phyloP scores from a whole-genome alignment of 2,797 vertebrate genomes.

The Coregonus ussuriensis region DNA sequence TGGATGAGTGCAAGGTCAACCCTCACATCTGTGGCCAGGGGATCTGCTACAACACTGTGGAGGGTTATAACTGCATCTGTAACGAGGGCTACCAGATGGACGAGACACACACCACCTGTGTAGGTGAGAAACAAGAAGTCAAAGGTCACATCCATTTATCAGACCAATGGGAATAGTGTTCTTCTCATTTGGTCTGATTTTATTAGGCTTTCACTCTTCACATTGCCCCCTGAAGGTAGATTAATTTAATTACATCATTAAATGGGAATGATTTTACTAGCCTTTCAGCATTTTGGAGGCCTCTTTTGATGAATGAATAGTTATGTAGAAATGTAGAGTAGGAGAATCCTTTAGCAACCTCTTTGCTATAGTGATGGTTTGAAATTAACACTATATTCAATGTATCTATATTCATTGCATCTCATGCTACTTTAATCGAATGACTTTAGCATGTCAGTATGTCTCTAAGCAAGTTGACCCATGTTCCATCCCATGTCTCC shows the following conservation, averaged over 20 bases:
- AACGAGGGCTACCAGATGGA: slow-evolving; percentile 82
- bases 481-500: neutral
- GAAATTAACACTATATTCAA: neutral
- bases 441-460: neutral
- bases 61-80: slow-evolving; percentile 91
- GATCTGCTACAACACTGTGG: slow-evolving; percentile 87
- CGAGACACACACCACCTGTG: slow-evolving; percentile 80
- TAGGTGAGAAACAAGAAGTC: slow-evolving; percentile 79
- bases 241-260: neutral
- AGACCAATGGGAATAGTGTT: neutral
- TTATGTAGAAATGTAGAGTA: neutral
- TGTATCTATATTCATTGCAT: neutral
- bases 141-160: neutral
- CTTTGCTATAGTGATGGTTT: neutral
- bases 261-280: neutral
- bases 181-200: neutral
- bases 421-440: neutral
- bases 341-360: neutral
- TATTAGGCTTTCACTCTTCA: neutral
- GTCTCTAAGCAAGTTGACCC: neutral
- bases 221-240: neutral
- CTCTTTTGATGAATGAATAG: neutral
- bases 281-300: neutral
- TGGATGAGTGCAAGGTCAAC: slow-evolving; percentile 91
- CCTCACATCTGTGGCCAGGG: slow-evolving; percentile 91